Conservation (phyloP, 2,888 invertebrate genomes). For the Phalangium opilio region DNA sequence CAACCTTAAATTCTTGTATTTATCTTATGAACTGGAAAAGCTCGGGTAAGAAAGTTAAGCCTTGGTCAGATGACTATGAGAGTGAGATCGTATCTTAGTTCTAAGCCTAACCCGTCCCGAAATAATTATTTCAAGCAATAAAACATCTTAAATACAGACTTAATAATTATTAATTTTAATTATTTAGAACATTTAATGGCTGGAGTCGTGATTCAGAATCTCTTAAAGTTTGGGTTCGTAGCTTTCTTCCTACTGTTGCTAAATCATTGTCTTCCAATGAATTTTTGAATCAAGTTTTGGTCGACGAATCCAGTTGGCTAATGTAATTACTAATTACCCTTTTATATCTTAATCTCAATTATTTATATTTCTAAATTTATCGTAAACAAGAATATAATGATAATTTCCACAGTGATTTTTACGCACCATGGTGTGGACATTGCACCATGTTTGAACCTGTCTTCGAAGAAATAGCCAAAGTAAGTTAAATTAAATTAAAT, state of each 20-base stretch:
- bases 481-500: slow-evolving; percentile 25
- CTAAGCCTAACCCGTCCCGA: too few relatives aligned
- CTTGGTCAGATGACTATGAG: too few relatives aligned
- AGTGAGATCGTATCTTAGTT: too few relatives aligned
- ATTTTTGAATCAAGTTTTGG: slow-evolving; percentile 37
- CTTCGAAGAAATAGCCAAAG: slow-evolving; percentile 47
- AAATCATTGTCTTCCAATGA: slow-evolving; percentile 32
- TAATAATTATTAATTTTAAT: neutral
- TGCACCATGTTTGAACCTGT: slow-evolving; percentile 43
- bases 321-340: slow-evolving; percentile 16
- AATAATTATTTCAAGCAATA: too few relatives aligned
- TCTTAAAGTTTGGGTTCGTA: slow-evolving; percentile 45
- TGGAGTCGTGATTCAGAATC: slow-evolving; percentile 45
- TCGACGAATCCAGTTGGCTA: slow-evolving; percentile 37
- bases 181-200: slow-evolving; percentile 41
- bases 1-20: too few relatives aligned
- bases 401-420: slow-evolving; percentile 27
- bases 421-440: slow-evolving; percentile 42
- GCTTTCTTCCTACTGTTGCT: slow-evolving; percentile 45
- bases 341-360: too few relatives aligned
- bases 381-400: too few relatives aligned
- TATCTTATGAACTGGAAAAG: too few relatives aligned
- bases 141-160: too few relatives aligned
- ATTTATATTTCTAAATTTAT: too few relatives aligned
- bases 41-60: too few relatives aligned